Evolutionary conservation across 2,797 vertebrate species (phyloP).

Genomic region (Clarias laeviceps): DNA sequence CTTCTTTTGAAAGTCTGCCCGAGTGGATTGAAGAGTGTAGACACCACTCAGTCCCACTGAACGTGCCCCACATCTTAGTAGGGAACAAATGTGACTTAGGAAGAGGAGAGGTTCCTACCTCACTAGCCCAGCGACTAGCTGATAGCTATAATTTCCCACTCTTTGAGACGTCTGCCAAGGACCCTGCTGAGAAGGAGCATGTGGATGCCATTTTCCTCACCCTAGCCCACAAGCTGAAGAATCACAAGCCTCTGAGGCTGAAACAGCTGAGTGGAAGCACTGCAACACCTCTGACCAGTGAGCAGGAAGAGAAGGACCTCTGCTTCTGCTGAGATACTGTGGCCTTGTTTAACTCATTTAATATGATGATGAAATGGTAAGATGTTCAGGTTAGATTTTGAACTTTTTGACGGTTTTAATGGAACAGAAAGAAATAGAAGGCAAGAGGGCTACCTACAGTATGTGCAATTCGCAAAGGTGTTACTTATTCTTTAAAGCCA

Average conservation of each 20-base stretch:
- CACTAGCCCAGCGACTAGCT: conserved; percentile 71
- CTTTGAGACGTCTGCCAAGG: conserved; percentile 80
- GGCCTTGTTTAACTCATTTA: neutral
- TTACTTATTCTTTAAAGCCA: neutral
- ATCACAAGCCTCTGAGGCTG: conserved; percentile 76
- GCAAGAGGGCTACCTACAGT: neutral
- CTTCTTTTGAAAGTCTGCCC: conserved; percentile 74
- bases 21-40: conserved; percentile 78
- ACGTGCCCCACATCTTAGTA: conserved; percentile 76
- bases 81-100: conserved; percentile 80
- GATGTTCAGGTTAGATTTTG: neutral
- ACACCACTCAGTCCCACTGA: conserved; percentile 71
- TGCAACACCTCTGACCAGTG: conserved; percentile 56
- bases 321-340: conserved; percentile 51
- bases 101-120: conserved; percentile 71
- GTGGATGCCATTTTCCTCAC: conserved; percentile 80
- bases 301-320: conserved; percentile 61
- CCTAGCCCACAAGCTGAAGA: conserved; percentile 77
- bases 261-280: conserved; percentile 69
- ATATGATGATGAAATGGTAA: neutral
- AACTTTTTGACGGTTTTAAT: neutral
- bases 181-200: conserved; percentile 74
- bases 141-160: conserved; percentile 76
- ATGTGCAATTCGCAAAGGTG: neutral
- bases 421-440: neutral